Percentiles rank a stretch among this genome's conserved stretches.
These are phyloP conservation scores for Schizothorax lantsangensis DNA, from an alignment of 2,797 vertebrate species.

Conservation along the genomic window DNA sequence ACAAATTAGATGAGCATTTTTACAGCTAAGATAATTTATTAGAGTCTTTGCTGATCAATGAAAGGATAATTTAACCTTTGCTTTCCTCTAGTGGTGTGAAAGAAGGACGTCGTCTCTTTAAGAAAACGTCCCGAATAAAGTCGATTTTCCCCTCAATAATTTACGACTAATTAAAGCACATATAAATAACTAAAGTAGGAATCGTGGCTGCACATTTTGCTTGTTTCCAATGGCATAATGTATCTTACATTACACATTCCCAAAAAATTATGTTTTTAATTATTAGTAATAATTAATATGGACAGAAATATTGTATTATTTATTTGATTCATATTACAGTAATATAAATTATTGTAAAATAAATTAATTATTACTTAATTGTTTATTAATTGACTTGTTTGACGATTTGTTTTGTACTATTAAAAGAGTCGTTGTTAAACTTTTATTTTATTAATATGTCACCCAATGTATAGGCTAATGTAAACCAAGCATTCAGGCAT, in stretches of 20 bases:
- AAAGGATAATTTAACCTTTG: background rate
- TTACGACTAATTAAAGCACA: background rate
- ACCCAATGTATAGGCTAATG: background rate
- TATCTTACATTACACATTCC: no score
- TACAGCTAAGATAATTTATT: background rate
- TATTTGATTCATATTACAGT: background rate
- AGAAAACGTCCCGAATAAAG: background rate
- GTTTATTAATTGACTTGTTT: background rate
- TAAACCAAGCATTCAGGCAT: background rate
- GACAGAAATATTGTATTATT: no score
- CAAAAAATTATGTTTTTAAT: background rate
- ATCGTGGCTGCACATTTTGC: background rate
- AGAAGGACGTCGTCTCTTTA: background rate
- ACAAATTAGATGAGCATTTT: background rate
- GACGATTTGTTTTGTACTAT: background rate
- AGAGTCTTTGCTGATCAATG: background rate
- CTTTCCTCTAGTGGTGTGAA: slow-evolving; percentile 1
- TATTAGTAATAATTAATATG: background rate
- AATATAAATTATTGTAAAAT: background rate
- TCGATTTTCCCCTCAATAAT: no score
- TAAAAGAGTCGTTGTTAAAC: background rate
- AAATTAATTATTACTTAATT: background rate
- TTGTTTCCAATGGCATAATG: background rate
- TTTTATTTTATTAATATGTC: background rate
- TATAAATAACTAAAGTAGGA: background rate